Base-by-base conservation (phyloP, 1,140 invertebrate species). In the Gonioctena quinquepunctata region DNA sequence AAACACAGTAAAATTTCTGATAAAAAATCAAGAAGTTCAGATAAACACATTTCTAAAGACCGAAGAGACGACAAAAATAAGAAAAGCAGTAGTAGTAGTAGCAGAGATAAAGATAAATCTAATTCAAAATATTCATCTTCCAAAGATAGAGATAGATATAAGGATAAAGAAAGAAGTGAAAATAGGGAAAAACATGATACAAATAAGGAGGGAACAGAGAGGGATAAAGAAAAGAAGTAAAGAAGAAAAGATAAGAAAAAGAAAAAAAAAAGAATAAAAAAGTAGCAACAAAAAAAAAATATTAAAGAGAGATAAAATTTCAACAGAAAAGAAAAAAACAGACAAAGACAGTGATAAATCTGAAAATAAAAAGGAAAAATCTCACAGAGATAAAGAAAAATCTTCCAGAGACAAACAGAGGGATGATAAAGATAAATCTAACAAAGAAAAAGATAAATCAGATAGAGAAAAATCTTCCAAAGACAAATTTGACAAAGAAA, bases 121-220 rank as follows among this genome's bases (percentile, higher is more conserved):
- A 67, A 26, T 66, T 60, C 69, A 4, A 76, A 52, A 78, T n/a
- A 16, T 57, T 26, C 18, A 16, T 66, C 64, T 23, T 50, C 64
- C 25, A 84, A 81, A 62, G 49, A 78, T 22, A 74, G 73, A 56
- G 23, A 26, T 69, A 81, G 82, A 74, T 77, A 83, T 23, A 81
- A 76, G 65, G 67, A 66, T 57, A 72, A 27, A 23, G 33, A 61
- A 6, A 25, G 33, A 42, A 42, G 33, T 42, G 74, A 67, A 42
- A n/a, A 42, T 11, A 42, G 16, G 5, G 64, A 70, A 33, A 61
- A 62, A 23, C 48, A 70, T 54, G 65, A 70, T 67, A 71, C 74
- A 33, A 56, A 65, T 19, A 62, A 75, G 48, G 68, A 42, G 3
- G 16, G 5, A n/a, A 42, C 7, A 2, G 33, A 42, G 11, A 42